Base-by-base conservation (phyloP, 2,888 invertebrate species). In the Nemotelus nigrinus region DNA sequence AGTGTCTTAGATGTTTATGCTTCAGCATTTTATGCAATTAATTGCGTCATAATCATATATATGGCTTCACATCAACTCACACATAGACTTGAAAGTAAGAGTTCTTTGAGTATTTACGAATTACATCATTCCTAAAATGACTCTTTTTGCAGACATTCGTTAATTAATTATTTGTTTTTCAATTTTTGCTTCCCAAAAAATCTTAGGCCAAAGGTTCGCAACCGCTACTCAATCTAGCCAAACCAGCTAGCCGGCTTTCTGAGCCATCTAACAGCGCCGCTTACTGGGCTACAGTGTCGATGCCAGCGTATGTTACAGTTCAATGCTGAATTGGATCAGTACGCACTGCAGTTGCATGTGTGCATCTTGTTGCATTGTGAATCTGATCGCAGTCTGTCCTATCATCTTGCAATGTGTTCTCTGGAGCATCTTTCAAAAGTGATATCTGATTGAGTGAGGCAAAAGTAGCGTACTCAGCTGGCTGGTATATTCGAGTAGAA, bases 251-350 rank as follows among this genome's bases (percentile, higher is more conserved):
- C 60, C 60, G 60, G 60, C 60, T 60, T 41, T 25, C 60, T 60
- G 4, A 39, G 60, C 39, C 4, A 41, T 10, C 57, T 57, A 25
- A 10, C 25, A 57, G 57, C 25, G 41, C 70, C 53, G 53, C 53
- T 55, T 43, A 41, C 53, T 70, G 7, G 47, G 53, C 10, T 70
- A 10, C 53, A 70, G 43, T 55, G 53, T 55, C 53, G 55, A 39
- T 70, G 43, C 48, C 77, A 70, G 50, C 44, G 58, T 57, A 50
- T 58, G 79, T 79, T 71, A 58, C 79, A 77, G 70, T 77, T 79
- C 48, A 55, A 50, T 71, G 77, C 75, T 60, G 77, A 79, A 79
- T 71, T 70, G 72, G 79, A 76, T 77, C 77, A 77, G 53, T 77
- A 74, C 63, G 74, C 63, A 60, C 3, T 63, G 63, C 44, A 48